Conservation (phyloP, 2,797 vertebrate genomes). For the Stomatorhinus walkeri region DNA sequence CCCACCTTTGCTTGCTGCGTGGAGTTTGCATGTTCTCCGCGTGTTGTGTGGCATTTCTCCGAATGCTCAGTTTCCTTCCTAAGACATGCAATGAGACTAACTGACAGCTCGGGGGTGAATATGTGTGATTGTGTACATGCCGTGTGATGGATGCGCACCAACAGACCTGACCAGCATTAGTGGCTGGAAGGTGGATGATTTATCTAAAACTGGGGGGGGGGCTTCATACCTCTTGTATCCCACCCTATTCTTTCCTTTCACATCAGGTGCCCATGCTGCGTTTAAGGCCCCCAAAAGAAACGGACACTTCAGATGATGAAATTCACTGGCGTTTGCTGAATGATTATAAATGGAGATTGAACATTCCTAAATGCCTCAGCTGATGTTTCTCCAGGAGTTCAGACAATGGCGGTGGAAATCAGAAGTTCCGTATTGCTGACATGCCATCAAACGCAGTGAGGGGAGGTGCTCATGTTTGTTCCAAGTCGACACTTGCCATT, state of each 20-base stretch:
- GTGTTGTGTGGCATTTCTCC: background rate
- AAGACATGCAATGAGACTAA: background rate
- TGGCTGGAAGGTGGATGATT: background rate
- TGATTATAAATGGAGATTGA: background rate
- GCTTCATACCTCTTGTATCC: background rate
- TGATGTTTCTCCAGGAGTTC: background rate
- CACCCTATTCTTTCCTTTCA: background rate
- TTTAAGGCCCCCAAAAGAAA: background rate
- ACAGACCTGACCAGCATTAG: background rate
- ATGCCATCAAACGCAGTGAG: constrained; percentile 28
- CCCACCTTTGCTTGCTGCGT: background rate
- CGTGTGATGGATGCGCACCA: background rate
- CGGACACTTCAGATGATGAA: background rate
- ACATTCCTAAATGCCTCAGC: background rate
- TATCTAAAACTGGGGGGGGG: background rate
- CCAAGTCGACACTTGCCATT: constrained; percentile 69
- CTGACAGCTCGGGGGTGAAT: background rate
- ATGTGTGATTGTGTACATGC: background rate
- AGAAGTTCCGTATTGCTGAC: background rate
- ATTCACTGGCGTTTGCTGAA: background rate
- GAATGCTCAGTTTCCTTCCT: background rate
- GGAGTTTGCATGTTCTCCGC: background rate
- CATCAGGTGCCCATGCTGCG: background rate
- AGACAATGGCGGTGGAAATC: background rate
- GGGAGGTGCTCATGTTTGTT: constrained; percentile 48